Percentiles rank a stretch among this genome's conserved stretches.
These are phyloP conservation scores for Beris chalybata DNA, from an alignment of 2,888 invertebrate species.

Conservation along the genomic window DNA sequence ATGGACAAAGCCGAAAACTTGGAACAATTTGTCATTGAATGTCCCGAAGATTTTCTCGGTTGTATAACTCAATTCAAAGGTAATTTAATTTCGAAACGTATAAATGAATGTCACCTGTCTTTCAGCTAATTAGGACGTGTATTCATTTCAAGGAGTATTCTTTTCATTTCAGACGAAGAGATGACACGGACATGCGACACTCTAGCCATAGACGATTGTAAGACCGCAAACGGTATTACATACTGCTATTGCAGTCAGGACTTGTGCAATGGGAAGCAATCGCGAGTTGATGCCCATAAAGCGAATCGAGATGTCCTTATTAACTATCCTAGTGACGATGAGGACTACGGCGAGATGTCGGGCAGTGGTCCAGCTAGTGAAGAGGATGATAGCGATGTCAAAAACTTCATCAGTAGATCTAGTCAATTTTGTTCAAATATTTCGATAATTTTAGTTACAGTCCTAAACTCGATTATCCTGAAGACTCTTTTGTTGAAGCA, in stretches of 20 bases:
- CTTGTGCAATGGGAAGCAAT: conserved; percentile 36
- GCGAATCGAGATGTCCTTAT: conserved; percentile 21
- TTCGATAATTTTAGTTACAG: conserved; percentile 16
- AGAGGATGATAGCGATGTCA: conserved; percentile 18
- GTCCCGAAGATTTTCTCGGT: conserved; percentile 38
- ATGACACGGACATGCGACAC: conserved; percentile 36
- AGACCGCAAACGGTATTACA: conserved; percentile 38
- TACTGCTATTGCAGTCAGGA: conserved; percentile 39
- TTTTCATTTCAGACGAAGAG: conserved; percentile 15
- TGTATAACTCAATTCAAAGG: conserved; percentile 39
- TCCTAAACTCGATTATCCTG: conserved; percentile 9
- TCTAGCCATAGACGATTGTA: conserved; percentile 37
- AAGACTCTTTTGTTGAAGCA: conserved; percentile 1
- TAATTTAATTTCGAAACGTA: conserved; percentile 15
- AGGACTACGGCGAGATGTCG: conserved; percentile 38
- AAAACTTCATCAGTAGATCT: conserved; percentile 22
- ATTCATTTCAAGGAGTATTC: no score
- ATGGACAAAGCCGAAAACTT: conserved; percentile 36
- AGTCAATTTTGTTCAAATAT: conserved; percentile 15
- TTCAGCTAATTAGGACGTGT: no score
- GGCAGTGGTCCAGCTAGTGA: conserved; percentile 23
- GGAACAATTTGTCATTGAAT: conserved; percentile 36
- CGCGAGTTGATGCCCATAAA: conserved; percentile 38
- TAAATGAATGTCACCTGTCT: neutral
- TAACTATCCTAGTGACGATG: conserved; percentile 38